A percentile compares a stretch with the other conserved stretches of the same genome.
phyloP scores from a whole-genome alignment of 92 coral and sea anemone species.

The Ricordea florida region DNA sequence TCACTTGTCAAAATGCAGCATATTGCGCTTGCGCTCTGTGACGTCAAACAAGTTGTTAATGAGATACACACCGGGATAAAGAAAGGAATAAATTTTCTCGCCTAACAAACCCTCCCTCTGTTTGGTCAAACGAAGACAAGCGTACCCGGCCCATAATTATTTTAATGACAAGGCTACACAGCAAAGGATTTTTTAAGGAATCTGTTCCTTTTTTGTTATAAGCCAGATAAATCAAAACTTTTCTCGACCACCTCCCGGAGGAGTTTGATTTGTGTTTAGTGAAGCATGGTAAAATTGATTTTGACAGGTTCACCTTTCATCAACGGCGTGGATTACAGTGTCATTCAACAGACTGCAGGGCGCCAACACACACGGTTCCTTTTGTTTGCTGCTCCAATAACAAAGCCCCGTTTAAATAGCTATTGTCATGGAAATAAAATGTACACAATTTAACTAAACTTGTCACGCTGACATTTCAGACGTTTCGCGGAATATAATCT shows the following conservation, averaged over 20 bases:
- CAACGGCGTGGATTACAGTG: constrained; percentile 48
- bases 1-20: constrained; percentile 42
- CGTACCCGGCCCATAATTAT: background rate
- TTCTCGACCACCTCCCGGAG: constrained; percentile 56
- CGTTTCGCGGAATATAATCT: constrained; percentile 8
- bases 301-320: constrained; percentile 57
- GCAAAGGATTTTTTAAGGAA: background rate
- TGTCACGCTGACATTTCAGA: constrained; percentile 47
- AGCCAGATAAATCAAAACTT: background rate
- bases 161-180: background rate
- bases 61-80: constrained; percentile 14
- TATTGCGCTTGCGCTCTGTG: constrained; percentile 47
- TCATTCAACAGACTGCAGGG: constrained; percentile 65
- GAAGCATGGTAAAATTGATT: constrained; percentile 47
- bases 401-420: constrained; percentile 45
- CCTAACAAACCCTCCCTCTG: background rate
- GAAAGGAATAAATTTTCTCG: constrained; percentile 15
- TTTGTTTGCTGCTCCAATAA: constrained; percentile 71
- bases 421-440: constrained; percentile 81
- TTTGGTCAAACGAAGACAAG: background rate
- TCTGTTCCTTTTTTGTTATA: background rate
- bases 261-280: constrained; percentile 1
- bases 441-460: constrained; percentile 64
- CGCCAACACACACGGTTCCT: constrained; percentile 57
- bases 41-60: constrained; percentile 41